A percentile compares a stretch with the other conserved stretches of the same genome.
Conservation (phyloP, 2,888 invertebrate species). For the Drosophila birchii region DNA sequence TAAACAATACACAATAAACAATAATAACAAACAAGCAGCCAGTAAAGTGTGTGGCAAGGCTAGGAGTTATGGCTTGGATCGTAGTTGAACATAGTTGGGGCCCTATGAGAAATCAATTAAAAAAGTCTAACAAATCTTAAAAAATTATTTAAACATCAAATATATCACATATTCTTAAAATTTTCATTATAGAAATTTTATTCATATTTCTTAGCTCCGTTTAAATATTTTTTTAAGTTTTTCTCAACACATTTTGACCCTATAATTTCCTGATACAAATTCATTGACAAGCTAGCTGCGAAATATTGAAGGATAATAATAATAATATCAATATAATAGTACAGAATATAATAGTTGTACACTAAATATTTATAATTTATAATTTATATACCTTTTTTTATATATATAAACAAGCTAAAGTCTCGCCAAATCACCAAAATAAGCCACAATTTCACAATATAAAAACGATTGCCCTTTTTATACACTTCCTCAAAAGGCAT, state of each 20-base stretch:
- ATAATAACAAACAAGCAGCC: slow-evolving; percentile 34
- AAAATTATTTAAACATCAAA: not conserved
- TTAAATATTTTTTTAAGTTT: not conserved
- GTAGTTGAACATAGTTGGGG: not conserved
- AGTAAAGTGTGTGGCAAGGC: slow-evolving; percentile 8
- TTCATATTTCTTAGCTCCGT: not conserved
- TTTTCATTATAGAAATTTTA: not conserved
- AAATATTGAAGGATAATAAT: not conserved
- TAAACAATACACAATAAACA: slow-evolving; percentile 76
- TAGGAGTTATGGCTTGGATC: slow-evolving; percentile 19
- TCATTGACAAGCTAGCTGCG: not conserved
- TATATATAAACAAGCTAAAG: not conserved
- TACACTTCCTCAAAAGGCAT: not conserved
- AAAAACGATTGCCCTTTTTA: not conserved
- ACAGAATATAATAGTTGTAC: too few relatives aligned
- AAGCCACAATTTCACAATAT: not conserved
- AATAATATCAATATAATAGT: too few relatives aligned
- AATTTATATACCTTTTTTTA: not conserved
- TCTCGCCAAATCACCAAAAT: not conserved
- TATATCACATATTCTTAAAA: not conserved
- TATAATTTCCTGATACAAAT: not conserved
- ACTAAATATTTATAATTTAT: too few relatives aligned
- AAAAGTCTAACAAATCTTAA: not conserved
- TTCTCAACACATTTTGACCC: not conserved
- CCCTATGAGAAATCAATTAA: not conserved